Evolutionary conservation across 2,888 invertebrate genomes (phyloP), one percentile per base, ranked within the genome.

Genomic region (Coenonympha glycerion): DNA sequence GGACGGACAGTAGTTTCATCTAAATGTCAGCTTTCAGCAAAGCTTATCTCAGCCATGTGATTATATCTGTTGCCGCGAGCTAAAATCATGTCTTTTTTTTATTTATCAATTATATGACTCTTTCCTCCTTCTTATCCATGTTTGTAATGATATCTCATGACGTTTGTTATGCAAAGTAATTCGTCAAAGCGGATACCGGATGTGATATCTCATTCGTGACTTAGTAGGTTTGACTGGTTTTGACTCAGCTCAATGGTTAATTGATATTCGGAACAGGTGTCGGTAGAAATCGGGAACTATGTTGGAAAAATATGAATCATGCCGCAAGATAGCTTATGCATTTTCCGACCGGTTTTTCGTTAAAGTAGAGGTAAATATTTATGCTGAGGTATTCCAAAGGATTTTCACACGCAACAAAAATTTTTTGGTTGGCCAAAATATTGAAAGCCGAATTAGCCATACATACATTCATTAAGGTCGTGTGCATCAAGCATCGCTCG

Each of bases 181-280:
- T 15, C 24, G 24, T 24, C 24, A 4, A 39, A 15, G 13, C 39
- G 39, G 24, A 39, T 39, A 3, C 22, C 39, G 39, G 39, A 39
- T 24, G 39, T 39, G 15, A 22, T 39, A 36, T 5, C 19, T 15
- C 22, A 19, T 34, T n/a, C 9, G 18, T 34, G 31, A 16, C 8
- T n/a, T n/a, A n/a, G n/a, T n/a, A n/a, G n/a, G n/a, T n/a, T 33
- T 13, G 2, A 34, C 33, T 34, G 11, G 34, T 34, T 34, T 34
- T 19, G 34, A 34, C 19, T 34, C 41, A 26, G 45, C 30, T 28
- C 30, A 33, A 57, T 47, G 40, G 24, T 40, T 28, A 31, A 47
- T 47, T 34, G 34, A 19, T 34, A 34, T 34, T 19, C 34, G 34
- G 18, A 19, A 9, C 6, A n/a, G n/a, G 34, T 5, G 34, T 34